Evolutionary conservation across 2,797 vertebrate species (phyloP).

Genomic region (Gephyroberyx darwinii): DNA sequence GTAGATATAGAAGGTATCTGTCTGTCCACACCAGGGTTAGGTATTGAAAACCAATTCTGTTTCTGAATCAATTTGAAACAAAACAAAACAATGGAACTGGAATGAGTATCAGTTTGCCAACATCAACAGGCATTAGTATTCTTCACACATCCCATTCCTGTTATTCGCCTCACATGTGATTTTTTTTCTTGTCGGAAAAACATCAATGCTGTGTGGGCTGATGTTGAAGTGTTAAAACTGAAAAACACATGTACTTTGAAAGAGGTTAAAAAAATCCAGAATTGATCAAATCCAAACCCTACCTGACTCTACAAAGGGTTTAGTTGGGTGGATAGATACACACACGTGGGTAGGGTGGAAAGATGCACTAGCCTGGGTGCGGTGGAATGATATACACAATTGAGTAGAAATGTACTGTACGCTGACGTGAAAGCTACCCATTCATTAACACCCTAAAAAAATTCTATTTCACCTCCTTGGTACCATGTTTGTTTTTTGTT

Average conservation of each 20-base stretch:
- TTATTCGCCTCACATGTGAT: constrained; percentile 18
- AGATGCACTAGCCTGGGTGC: constrained; percentile 32
- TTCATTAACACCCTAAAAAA: not conserved
- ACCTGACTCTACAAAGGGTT: not conserved
- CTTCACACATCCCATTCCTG: constrained; percentile 1
- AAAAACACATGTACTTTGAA: not conserved
- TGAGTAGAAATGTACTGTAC: constrained; percentile 17
- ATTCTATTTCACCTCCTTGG: constrained; percentile 26
- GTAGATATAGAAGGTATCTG: constrained; percentile 59
- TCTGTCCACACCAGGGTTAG: constrained; percentile 44
- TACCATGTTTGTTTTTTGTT: not conserved
- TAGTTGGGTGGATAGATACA: constrained; percentile 3
- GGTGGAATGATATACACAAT: constrained; percentile 31
- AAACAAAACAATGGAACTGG: not conserved
- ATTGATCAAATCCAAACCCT: not conserved
- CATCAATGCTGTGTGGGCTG: constrained; percentile 10
- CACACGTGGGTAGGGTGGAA: constrained; percentile 24
- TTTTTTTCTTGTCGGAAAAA: not conserved
- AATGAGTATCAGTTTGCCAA: constrained; percentile 4
- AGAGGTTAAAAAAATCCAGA: constrained; percentile 36
- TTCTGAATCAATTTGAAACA: constrained; percentile 25
- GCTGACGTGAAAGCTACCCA: not conserved
- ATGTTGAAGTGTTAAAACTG: constrained; percentile 36
- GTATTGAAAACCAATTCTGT: constrained; percentile 54
- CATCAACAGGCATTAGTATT: constrained; percentile 43